Evolutionary conservation across 2,113 vertebrate genomes (phyloP).

Genomic region (Columba livia): DNA sequence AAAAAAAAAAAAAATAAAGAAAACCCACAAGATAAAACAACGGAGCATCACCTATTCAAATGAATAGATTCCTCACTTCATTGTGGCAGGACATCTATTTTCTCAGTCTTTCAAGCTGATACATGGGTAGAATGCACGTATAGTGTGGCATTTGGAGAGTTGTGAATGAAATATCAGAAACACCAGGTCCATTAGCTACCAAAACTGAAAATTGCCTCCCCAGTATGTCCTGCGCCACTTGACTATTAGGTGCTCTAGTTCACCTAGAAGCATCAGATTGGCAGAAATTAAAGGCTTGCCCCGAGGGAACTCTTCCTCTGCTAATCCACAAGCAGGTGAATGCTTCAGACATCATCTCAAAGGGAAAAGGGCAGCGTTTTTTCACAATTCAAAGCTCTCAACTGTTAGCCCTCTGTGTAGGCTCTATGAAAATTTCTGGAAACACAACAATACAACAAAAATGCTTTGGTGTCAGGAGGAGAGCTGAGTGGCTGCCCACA

Average conservation of each 20-base stretch:
- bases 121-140: background rate
- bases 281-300: background rate
- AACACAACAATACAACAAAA: background rate
- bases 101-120: background rate
- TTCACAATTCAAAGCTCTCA: background rate
- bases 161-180: background rate
- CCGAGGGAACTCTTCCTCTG: background rate
- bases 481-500: background rate
- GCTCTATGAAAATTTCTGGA: background rate
- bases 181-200: background rate
- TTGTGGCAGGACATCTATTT: background rate
- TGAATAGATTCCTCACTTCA: background rate
- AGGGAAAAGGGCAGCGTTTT: background rate
- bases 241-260: background rate
- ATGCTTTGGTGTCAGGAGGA: background rate
- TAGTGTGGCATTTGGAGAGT: background rate
- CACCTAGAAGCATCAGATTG: background rate
- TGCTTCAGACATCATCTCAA: background rate
- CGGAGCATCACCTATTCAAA: background rate
- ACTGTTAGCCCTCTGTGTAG: background rate
- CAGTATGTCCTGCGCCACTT: accelerated
- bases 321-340: background rate
- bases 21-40: too few species aligned
- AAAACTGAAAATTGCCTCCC: background rate
- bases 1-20: too few species aligned